A percentile compares a stretch with the other conserved stretches of the same genome.
These are phyloP conservation scores for Camponotus pennsylvanicus DNA, from an alignment of 1,140 invertebrate genomes.

Conservation along the genomic window DNA sequence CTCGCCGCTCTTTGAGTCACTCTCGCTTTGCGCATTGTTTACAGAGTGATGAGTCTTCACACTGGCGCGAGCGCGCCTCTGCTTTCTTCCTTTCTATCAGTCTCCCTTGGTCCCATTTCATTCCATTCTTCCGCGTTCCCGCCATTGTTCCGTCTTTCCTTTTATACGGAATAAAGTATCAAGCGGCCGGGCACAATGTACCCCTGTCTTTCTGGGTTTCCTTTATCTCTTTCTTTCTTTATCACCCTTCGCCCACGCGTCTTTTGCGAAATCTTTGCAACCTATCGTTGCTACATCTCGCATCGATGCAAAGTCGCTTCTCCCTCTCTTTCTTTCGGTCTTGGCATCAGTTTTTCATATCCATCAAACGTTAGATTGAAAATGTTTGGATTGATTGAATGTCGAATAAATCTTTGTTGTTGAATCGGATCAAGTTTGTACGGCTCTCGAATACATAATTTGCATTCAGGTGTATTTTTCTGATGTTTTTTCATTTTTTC, in stretches of 20 bases:
- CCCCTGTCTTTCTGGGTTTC: slow-evolving; percentile 78
- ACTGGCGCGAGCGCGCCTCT: slow-evolving; percentile 80
- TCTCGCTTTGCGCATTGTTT: slow-evolving; percentile 83
- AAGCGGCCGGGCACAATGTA: slow-evolving; percentile 84
- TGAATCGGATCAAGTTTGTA: not conserved
- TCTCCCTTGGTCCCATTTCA: slow-evolving; percentile 82
- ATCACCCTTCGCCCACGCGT: slow-evolving; percentile 42
- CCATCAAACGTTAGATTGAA: slow-evolving; percentile 28
- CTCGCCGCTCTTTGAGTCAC: slow-evolving; percentile 79
- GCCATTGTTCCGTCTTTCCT: slow-evolving; percentile 84
- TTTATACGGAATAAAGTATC: slow-evolving; percentile 85
- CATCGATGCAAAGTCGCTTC: slow-evolving; percentile 16
- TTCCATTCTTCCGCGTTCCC: slow-evolving; percentile 84
- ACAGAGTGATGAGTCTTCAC: slow-evolving; percentile 85
- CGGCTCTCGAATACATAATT: not conserved
- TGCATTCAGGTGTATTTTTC: not conserved
- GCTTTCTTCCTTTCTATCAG: slow-evolving; percentile 73
- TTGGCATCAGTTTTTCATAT: slow-evolving; percentile 66
- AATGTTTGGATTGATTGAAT: slow-evolving; percentile 4
- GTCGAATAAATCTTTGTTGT: not conserved
- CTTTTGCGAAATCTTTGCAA: slow-evolving; percentile 73
- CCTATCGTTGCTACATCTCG: slow-evolving; percentile 56
- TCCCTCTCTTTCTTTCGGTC: not conserved
- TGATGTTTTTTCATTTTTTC: not conserved
- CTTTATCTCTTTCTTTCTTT: slow-evolving; percentile 78